These are phyloP conservation scores for Temnopleurus reevesii DNA, from an alignment of 53 echinoderm and acorn worm genomes.

Conservation along the genomic window DNA sequence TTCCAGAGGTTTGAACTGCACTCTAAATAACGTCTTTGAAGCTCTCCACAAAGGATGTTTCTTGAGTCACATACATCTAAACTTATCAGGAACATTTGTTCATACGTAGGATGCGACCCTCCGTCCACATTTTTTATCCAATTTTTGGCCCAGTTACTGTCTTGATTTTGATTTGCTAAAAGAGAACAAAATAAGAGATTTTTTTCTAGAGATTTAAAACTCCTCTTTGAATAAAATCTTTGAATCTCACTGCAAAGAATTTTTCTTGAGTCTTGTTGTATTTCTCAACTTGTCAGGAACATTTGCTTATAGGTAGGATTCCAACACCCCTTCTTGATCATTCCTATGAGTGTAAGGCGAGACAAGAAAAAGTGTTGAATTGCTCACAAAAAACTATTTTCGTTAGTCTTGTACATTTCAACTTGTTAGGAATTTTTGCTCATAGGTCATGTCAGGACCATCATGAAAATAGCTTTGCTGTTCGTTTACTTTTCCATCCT, in stretches of 20 bases:
- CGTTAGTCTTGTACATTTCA: slow-evolving; percentile 75
- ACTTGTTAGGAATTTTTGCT: slow-evolving; percentile 69
- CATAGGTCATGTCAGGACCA: slow-evolving; percentile 69
- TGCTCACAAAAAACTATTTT: slow-evolving; percentile 77
- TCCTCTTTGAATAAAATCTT: slow-evolving; percentile 87
- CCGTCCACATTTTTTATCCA: too few species aligned
- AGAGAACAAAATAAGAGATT: too few species aligned
- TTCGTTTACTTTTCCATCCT: too few species aligned
- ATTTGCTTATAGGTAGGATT: slow-evolving; percentile 70
- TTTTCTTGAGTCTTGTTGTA: slow-evolving; percentile 67
- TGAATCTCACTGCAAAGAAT: slow-evolving; percentile 80
- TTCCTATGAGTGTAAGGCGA: too few species aligned
- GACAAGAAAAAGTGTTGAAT: too few species aligned
- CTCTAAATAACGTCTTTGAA: slow-evolving; percentile 86
- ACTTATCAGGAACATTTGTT: slow-evolving; percentile 70
- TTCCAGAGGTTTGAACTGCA: slow-evolving; percentile 76
- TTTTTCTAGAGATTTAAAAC: slow-evolving; percentile 80
- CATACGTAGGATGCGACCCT: slow-evolving; percentile 69
- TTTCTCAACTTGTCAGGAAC: slow-evolving; percentile 82
- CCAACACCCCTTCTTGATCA: too few species aligned
- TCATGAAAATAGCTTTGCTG: too few species aligned
- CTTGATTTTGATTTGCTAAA: too few species aligned
- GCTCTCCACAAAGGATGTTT: slow-evolving; percentile 84
- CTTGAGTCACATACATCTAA: slow-evolving; percentile 74
- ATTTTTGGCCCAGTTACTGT: too few species aligned